Conservation (phyloP, 2,888 invertebrate species). For the Hirtodrosophila cameraria region DNA sequence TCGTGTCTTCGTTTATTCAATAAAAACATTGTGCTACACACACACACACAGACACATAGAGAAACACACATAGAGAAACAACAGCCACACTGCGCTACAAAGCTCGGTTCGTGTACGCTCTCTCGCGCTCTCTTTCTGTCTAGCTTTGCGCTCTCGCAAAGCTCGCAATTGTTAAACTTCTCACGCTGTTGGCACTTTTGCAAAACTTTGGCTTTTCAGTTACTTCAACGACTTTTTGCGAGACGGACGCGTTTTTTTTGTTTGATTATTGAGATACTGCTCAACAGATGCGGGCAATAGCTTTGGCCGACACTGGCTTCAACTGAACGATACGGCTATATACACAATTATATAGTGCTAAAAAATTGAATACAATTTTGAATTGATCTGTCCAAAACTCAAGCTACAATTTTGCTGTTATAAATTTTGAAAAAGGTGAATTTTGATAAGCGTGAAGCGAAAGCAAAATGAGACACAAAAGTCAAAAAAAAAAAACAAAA, state of each 20-base stretch:
- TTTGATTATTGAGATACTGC: constrained; percentile 15
- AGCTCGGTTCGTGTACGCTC: constrained; percentile 40
- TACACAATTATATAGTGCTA: constrained; percentile 53
- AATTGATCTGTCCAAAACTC: constrained; percentile 21
- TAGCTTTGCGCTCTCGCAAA: constrained; percentile 32
- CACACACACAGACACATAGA: constrained; percentile 27
- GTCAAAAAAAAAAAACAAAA: constrained; percentile 7
- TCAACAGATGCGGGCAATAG: constrained; percentile 28
- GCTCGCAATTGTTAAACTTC: constrained; percentile 32
- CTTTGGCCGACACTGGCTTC: constrained; percentile 54
- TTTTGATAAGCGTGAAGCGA: constrained; percentile 31
- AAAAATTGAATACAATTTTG: constrained; percentile 14
- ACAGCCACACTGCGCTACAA: constrained; percentile 58
- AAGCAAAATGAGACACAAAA: constrained; percentile 1
- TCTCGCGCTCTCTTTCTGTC: constrained; percentile 9
- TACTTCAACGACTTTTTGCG: constrained; percentile 81
- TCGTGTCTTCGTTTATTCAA: constrained; percentile 65
- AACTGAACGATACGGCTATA: constrained; percentile 68
- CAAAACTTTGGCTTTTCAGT: constrained; percentile 68
- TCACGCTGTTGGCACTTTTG: constrained; percentile 32
- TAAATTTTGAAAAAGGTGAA: constrained; percentile 55
- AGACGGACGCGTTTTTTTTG: constrained; percentile 74
- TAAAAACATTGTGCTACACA: constrained; percentile 65
- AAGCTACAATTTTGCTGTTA: constrained; percentile 36
- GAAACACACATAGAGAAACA: constrained; percentile 3